Base-by-base conservation (phyloP, 2,113 vertebrate species). In the Clarias magur region DNA sequence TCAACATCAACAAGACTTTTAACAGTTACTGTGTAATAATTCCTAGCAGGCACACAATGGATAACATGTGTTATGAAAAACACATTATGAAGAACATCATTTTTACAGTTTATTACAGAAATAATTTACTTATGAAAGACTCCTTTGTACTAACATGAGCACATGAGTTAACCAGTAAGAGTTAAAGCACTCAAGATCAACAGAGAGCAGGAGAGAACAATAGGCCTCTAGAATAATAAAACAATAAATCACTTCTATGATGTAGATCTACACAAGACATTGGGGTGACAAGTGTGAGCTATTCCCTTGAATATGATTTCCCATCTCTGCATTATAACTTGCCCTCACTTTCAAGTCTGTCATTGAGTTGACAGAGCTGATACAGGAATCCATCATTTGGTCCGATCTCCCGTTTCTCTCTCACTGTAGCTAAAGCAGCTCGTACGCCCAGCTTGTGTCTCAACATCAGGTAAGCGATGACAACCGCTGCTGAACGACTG, bases 381-480 rank as follows among this genome's bases (percentile, higher is more conserved):
- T 94, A 90, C 0, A 99, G 95, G 91, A 99, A 99, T 88, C 97
- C 97, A 0, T 99, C 97, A 0, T 99, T 99, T 87, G 98, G 98
- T 72, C 97, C 98, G 1, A 99, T 99, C 89, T 98, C 97, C 27
- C 98, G 92, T n/a, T 96, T 95, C 91, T 96, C 96, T 1, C 97
- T 94, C 57, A 99, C 97, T 0, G 89, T 76, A 89, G 97, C 92
- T 68, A 99, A 70, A 0, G 98, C 98, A 0, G 94, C 54, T 92
- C 90, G 95, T 82, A 98, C 93, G 0, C 97, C 96, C 96, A 98
- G 94, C 30, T 94, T 91, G 48, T 94, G 97, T 21, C 94, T 95
- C 2, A 99, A 93, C 98, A 99, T 99, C 89, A 99, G 96, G 94
- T 96, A 99, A 15, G 97, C 97, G 3, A 98, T 96, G 83, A 99